phyloP scores from a whole-genome alignment of 2,797 vertebrate species.

The Hybognathus amarus region DNA sequence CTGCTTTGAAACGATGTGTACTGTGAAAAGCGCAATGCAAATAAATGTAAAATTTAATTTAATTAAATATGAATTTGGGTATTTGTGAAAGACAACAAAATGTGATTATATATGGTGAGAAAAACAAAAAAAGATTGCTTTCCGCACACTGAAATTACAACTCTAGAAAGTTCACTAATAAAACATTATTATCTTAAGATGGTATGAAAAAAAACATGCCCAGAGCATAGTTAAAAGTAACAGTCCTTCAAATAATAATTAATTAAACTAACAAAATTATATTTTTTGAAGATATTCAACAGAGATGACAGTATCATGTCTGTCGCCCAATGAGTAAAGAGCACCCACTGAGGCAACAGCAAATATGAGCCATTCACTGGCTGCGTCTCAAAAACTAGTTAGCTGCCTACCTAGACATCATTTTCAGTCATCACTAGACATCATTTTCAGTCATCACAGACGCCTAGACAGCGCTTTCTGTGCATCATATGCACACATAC shows the following conservation, averaged over 20 bases:
- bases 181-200: neutral
- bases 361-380: neutral
- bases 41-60: too few species aligned
- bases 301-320: slow-evolving; percentile 3
- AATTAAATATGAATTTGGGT: neutral
- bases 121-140: neutral
- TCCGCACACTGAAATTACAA: neutral
- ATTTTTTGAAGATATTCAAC: neutral
- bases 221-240: neutral
- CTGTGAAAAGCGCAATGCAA: too few species aligned
- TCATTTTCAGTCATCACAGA: neutral
- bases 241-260: neutral
- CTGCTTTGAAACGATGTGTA: too few species aligned
- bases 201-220: neutral
- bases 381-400: neutral
- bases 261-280: neutral
- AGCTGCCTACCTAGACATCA: neutral
- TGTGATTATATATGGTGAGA: neutral
- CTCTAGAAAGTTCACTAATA: neutral
- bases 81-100: neutral
- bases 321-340: slow-evolving; percentile 8
- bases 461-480: neutral
- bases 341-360: neutral
- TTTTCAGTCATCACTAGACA: neutral
- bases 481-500: neutral